Base-by-base conservation (phyloP, 2,888 invertebrate genomes). In the Clepsis dumicolana region DNA sequence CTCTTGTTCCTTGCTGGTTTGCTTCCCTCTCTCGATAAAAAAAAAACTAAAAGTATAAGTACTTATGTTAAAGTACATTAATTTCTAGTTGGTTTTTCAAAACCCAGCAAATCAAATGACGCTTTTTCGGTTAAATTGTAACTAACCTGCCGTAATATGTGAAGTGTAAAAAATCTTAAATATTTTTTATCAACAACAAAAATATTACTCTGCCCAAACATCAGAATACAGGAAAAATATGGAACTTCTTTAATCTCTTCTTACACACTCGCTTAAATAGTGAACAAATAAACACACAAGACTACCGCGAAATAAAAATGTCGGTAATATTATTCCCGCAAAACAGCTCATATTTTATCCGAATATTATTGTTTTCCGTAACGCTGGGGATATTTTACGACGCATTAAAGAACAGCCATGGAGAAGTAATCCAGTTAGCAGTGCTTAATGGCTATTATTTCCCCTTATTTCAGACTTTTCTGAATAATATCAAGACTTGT, bases 401-500 rank as follows among this genome's bases (percentile, higher is more conserved):
- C 50, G 52, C 38, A 62, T 68, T 63, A 52, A 67, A 69, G 61
- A 61, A 65, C 53, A 60, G 54, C 21, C 60, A 61, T 65, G 59
- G 53, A 65, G 41, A 52, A 65, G 60, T 63, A 65, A 65, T 65
- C 65, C 61, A 65, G 70, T 70, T 61, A 60, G 54, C 64, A 18
- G 38, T 38, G 44, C 67, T 56, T 68, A 63, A 68, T 70, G 61
- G 54, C 70, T 70, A 61, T 65, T 65, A 61, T 70, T 65, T 50
- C 57, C 70, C 69, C 44, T 65, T 65, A 64, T 53, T 53, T 35
- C 25, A 18, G 41, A 60, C 59, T 69, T 69, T 69, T 48, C 65
- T 65, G 69, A 65, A 65, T 60, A 69, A 69, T 65, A 60, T 69
- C 65, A 53, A 44, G 60, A 69, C 59, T 69, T 65, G 68, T 18